Base-by-base conservation (phyloP, 2,888 invertebrate genomes). In the Acanthopleura granulata region DNA sequence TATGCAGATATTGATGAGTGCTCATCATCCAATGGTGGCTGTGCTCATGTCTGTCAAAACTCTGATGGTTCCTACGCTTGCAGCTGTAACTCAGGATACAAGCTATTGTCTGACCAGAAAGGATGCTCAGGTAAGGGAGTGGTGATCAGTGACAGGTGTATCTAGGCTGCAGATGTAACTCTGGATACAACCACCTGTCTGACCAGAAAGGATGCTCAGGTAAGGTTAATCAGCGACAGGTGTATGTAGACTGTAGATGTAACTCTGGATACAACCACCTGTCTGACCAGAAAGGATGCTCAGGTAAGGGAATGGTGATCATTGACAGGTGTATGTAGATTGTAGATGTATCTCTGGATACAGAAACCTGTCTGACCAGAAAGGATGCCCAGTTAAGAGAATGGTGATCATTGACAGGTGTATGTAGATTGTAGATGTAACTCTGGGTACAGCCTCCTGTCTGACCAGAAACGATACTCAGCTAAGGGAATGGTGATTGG, bases 1-100 rank as follows among this genome's bases (percentile, higher is more conserved):
- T 69, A 1, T 69, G 1, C 25, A 69, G 69, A 69, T 14, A 27
- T 69, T 69, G 14, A 69, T 27, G 69, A 69, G 25, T 69, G 69
- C 14, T 69, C 69, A 4, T 30, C 25, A 30, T 29, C 25, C 27
- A 69, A 69, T 69, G 69, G 69, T 22, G 72, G 49, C 15, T 72
- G 72, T 49, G 49, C 30, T 18, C 72, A 62, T 25, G 71, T 16
- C 16, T 81, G 81, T 75, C 40, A 50, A 4, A 81, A 81, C 76
- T 74, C 66, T 0, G 57, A 66, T n/a, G 81, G 81, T 15, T 74
- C 76, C 18, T 81, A 75, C 74, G 69, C 49, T 22, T 81, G 81
- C 57, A 73, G 77, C 1, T 81, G 81, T 76, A 51, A 73, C 0
- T 49, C 72, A 4, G 72, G 72, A 72, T 72, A 49, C 25, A 72